Evolutionary conservation across 2,113 vertebrate genomes (phyloP), one percentile per base, ranked within the genome.

Genomic region (Ibidorhyncha struthersii): DNA sequence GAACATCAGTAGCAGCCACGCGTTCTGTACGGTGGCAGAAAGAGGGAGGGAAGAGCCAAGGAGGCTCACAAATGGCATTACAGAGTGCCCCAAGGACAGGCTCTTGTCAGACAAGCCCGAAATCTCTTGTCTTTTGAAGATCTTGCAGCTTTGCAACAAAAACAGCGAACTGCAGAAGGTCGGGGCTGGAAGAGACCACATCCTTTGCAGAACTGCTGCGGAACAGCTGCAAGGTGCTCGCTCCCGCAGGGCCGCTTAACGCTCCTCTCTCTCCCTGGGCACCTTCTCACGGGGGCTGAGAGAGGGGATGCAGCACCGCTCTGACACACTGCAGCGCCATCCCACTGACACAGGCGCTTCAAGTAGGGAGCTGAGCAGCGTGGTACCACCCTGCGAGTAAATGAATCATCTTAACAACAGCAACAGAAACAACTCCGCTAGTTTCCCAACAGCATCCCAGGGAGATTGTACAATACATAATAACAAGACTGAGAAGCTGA

Each of bases 401-500:
- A 97, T 83, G 74, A 94, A 94, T 84, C 90, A 89, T 88, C 89
- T 21, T 25, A 87, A 94, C 90, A 90, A 15, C 77, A 74, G 73
- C 82, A 50, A 58, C 89, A 80, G 86, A 47, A 89, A 41, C 90
- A 86, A 49, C 83, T 55, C 83, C 0, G 25, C 94, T 45, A 23
- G 74, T 23, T 95, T 89, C 83, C 86, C 91, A 82, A 25, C 52
- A 91, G 76, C 65, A 26, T 97, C 92, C 97, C 96, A 95, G 83
- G 70, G 91, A 96, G 95, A 93, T 22, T 36, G 82, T 73, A 88
- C 90, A 86, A 93, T 38, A 86, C 89, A 89, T 92, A 96, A 96
- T 93, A 96, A 92, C 81, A 85, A 96, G 96, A 95, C 26, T 59
- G 96, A 93, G 79, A 86, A 92, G 89, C 84, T 40, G 65, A 88